A percentile compares a stretch with the other conserved stretches of the same genome.
phyloP scores from a whole-genome alignment of 2,888 invertebrate genomes.

The Lepidonotus clava region DNA sequence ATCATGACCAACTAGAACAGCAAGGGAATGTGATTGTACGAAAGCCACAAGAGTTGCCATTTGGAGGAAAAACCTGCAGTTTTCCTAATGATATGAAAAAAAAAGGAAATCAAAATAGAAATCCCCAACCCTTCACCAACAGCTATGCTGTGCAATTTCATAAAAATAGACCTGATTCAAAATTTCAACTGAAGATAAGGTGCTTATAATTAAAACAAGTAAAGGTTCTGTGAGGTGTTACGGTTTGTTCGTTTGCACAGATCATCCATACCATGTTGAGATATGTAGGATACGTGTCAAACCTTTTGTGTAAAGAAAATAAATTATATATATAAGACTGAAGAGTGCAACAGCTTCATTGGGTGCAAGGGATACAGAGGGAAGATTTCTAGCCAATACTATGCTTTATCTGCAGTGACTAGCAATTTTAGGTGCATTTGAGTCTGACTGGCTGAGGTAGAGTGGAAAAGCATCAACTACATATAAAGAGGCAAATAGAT shows the following conservation, averaged over 20 bases:
- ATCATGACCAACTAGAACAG: conserved; percentile 37
- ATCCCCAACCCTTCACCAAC: conserved; percentile 13
- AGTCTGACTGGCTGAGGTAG: conserved; percentile 13
- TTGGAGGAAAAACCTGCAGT: conserved; percentile 44
- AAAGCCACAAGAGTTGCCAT: conserved; percentile 42
- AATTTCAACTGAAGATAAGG: background rate
- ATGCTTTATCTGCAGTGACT: conserved; percentile 32
- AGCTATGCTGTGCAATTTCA: background rate
- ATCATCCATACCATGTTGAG: background rate
- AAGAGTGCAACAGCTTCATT: conserved; percentile 37
- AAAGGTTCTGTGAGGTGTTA: no score
- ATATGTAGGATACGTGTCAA: background rate
- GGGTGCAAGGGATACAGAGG: conserved; percentile 36
- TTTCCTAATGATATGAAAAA: background rate
- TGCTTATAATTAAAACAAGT: no score
- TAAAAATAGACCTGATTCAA: background rate
- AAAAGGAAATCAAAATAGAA: background rate
- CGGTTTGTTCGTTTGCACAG: background rate
- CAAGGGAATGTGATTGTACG: conserved; percentile 25
- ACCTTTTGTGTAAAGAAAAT: background rate
- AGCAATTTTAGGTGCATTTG: conserved; percentile 34
- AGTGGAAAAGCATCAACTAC: conserved; percentile 30
- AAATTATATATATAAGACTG: background rate
- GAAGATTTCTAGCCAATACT: background rate
- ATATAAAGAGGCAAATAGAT: background rate